phyloP scores from a whole-genome alignment of 35 echinoderm and acorn worm genomes.

The Apostichopus californicus region DNA sequence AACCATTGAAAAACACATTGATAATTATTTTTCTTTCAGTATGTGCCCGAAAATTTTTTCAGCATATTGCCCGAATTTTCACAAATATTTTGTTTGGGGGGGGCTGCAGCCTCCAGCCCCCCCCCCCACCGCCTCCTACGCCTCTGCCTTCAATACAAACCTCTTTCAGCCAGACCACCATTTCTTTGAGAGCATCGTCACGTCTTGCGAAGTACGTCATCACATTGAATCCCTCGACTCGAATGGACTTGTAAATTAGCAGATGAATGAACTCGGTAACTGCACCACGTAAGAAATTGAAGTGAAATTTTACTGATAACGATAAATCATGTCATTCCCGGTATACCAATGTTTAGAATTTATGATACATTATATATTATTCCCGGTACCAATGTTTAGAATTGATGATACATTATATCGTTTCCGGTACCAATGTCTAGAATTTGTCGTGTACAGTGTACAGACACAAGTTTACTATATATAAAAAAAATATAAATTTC shows the following conservation, averaged over 20 bases:
- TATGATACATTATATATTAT: background rate
- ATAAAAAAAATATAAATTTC: too few species aligned
- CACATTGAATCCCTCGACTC: background rate
- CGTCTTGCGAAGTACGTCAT: background rate
- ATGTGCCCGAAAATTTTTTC: too few species aligned
- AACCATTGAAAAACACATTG: too few species aligned
- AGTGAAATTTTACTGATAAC: background rate
- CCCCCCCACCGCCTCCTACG: too few species aligned
- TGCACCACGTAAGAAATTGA: background rate
- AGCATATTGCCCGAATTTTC: too few species aligned
- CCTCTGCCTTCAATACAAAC: background rate
- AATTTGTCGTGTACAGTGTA: too few species aligned
- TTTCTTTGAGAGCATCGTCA: background rate
- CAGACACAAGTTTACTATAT: too few species aligned
- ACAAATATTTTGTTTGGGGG: too few species aligned
- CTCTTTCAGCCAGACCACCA: background rate
- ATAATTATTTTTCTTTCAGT: too few species aligned
- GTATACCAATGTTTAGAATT: background rate
- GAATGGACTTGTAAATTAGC: background rate
- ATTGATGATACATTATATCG: too few species aligned
- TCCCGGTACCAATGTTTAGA: background rate
- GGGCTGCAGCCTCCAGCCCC: too few species aligned
- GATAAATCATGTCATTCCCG: background rate
- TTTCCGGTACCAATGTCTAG: too few species aligned
- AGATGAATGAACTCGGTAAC: constrained; percentile 10